phyloP scores from a whole-genome alignment of 2,797 vertebrate species.

The Tenualosa thibaudeaui region DNA sequence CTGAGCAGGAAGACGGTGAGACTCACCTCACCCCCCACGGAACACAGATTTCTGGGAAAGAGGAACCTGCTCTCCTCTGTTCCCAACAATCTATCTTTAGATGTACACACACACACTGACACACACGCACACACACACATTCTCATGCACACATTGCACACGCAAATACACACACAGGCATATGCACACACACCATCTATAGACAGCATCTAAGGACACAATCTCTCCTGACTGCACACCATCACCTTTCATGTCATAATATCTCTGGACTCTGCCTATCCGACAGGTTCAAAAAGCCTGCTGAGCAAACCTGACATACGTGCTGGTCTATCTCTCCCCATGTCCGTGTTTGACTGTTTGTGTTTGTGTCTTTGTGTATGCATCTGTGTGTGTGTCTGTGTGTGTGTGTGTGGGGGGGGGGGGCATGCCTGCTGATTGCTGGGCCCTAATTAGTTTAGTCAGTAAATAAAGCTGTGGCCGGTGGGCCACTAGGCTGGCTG shows the following conservation, averaged over 20 bases:
- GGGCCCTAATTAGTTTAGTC: slow-evolving; percentile 52
- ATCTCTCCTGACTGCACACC: not conserved
- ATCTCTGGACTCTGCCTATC: not conserved
- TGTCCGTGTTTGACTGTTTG: slow-evolving; percentile 5
- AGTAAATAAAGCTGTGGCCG: slow-evolving; percentile 52
- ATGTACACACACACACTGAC: not conserved
- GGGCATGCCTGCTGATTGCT: slow-evolving; percentile 41
- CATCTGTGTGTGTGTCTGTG: slow-evolving; percentile 17
- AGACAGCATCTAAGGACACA: not conserved
- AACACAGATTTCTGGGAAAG: slow-evolving; percentile 18
- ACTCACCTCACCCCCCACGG: slow-evolving; percentile 16
- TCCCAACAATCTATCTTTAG: slow-evolving; percentile 15
- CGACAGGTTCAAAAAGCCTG: not conserved
- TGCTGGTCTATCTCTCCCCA: not conserved
- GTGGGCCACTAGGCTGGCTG: slow-evolving; percentile 38
- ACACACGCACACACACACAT: slow-evolving; percentile 12
- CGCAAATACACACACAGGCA: not conserved
- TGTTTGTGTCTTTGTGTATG: slow-evolving; percentile 7
- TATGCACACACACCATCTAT: not conserved
- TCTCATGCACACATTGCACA: not conserved
- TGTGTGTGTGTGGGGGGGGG: too few species aligned
- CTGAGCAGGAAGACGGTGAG: not conserved
- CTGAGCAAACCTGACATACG: not conserved
- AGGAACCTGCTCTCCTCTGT: slow-evolving; percentile 21
- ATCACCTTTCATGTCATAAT: not conserved